Percentiles rank a stretch among this genome's conserved stretches.
phyloP scores from a whole-genome alignment of 2,113 vertebrate species.

The Oreotragus oreotragus region DNA sequence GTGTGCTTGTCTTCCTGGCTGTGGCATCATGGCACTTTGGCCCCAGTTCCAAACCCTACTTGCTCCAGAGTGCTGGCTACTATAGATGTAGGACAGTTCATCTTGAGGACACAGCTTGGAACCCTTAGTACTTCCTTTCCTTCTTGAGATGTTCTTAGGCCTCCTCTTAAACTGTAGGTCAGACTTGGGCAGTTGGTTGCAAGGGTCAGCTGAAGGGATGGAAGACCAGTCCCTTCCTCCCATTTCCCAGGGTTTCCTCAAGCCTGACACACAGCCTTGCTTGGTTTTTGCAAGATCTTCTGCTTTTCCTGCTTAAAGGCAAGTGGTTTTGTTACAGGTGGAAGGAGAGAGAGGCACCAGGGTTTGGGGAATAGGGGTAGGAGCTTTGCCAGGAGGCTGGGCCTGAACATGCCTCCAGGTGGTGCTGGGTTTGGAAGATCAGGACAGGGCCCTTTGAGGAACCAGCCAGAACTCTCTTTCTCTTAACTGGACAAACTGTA shows the following conservation, averaged over 20 bases:
- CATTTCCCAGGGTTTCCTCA: background rate
- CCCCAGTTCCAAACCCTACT: background rate
- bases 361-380: accelerated
- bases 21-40: background rate
- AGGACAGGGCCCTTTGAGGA: background rate
- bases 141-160: background rate
- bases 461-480: background rate
- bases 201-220: background rate
- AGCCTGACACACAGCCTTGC: background rate
- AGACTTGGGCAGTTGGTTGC: background rate
- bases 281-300: background rate
- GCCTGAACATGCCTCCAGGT: background rate
- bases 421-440: background rate
- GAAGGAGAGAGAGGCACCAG: background rate
- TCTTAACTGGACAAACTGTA: background rate
- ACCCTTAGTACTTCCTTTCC: background rate
- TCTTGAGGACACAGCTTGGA: background rate
- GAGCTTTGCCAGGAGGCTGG: background rate
- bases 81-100: background rate
- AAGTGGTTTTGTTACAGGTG: background rate
- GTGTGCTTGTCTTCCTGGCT: background rate
- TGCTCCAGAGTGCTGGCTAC: background rate
- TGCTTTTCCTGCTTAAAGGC: background rate
- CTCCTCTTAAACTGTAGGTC: background rate
- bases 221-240: background rate